Evolutionary conservation across 92 coral and sea anemone species (phyloP).

Genomic region (Porites rus): DNA sequence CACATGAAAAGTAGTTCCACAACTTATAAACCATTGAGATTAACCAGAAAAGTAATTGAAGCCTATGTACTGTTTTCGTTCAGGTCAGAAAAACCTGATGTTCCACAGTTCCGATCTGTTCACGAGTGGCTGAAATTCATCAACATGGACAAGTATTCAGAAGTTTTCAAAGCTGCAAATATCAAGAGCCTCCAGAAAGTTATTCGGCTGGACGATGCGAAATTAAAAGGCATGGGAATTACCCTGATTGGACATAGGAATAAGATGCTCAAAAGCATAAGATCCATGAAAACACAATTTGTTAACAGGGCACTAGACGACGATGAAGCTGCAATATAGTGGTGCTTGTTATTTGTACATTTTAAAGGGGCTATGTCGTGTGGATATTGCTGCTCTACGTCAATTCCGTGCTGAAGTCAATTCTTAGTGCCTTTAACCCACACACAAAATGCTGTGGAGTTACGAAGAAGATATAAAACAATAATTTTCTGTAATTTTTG

Average conservation of each 20-base stretch:
- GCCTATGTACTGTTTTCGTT: not conserved
- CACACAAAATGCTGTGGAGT: too few species aligned
- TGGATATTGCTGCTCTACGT: too few species aligned
- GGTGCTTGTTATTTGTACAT: not conserved
- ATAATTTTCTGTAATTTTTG: too few species aligned
- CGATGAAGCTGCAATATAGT: not conserved
- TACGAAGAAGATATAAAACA: too few species aligned
- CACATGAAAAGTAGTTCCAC: too few species aligned
- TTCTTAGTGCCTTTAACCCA: too few species aligned
- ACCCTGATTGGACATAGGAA: conserved; percentile 93
- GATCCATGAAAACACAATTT: conserved; percentile 68
- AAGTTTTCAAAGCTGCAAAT: conserved; percentile 63
- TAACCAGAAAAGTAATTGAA: too few species aligned
- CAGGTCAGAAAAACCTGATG: conserved; percentile 37
- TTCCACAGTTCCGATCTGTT: conserved; percentile 58
- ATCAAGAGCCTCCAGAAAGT: conserved; percentile 63
- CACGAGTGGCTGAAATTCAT: conserved; percentile 85
- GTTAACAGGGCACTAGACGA: conserved; percentile 11
- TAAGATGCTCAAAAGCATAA: conserved; percentile 91
- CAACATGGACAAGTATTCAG: conserved; percentile 79
- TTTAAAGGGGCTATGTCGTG: too few species aligned
- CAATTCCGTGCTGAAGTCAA: too few species aligned
- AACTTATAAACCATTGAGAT: too few species aligned
- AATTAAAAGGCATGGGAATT: conserved; percentile 78
- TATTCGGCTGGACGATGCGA: conserved; percentile 63